Conservation (phyloP, 2,113 vertebrate genomes). For the Anolis carolinensis region DNA sequence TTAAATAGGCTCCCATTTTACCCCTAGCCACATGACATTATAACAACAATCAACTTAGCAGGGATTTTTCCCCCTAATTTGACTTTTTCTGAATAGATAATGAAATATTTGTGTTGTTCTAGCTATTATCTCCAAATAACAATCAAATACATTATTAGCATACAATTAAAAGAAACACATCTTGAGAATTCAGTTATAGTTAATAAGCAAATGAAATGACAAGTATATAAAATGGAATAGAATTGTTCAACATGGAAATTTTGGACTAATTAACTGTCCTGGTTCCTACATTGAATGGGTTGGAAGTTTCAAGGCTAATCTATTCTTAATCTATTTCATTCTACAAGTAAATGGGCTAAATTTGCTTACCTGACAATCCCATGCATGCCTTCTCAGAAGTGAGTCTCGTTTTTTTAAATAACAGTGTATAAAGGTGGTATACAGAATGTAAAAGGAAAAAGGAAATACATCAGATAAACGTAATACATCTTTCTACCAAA, state of each 20-base stretch:
- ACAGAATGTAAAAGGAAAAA: too few relatives aligned
- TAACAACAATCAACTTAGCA: too few relatives aligned
- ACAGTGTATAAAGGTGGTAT: too few relatives aligned
- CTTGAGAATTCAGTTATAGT: neutral
- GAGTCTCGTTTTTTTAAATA: neutral
- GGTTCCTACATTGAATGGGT: neutral
- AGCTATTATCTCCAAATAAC: conserved; percentile 35
- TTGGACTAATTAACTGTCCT: neutral
- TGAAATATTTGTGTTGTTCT: conserved; percentile 10
- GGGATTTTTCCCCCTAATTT: too few relatives aligned
- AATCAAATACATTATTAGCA: conserved; percentile 36
- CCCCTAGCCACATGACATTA: too few relatives aligned
- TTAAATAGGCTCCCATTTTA: too few relatives aligned
- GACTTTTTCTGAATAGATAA: conserved; percentile 25
- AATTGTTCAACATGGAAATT: neutral
- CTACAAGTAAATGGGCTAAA: neutral
- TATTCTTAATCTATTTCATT: neutral
- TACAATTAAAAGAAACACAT: conserved; percentile 30
- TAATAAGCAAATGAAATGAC: conserved; percentile 21
- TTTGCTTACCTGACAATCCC: neutral
- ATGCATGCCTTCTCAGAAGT: neutral
- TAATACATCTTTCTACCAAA: too few relatives aligned
- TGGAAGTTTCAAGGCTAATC: neutral
- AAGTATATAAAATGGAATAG: neutral
- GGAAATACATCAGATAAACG: too few relatives aligned